phyloP scores from a whole-genome alignment of 2,113 vertebrate genomes.

The Xyrauchen texanus region DNA sequence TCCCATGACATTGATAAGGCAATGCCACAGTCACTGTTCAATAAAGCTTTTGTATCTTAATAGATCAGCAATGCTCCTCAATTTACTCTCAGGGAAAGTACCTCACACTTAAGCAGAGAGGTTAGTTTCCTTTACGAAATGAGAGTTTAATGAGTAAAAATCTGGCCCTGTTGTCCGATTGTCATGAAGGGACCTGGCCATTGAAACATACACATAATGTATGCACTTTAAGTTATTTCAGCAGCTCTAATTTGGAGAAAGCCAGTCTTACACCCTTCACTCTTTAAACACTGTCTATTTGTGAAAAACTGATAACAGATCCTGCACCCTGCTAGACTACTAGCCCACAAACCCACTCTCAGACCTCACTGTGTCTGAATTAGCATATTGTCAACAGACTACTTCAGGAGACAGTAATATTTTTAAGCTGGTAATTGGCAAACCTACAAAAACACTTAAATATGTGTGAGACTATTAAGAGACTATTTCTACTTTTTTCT shows the following conservation, averaged over 20 bases:
- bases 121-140: conserved; percentile 4
- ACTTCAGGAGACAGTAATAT: conserved; percentile 13
- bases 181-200: too few species aligned
- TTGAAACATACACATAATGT: too few species aligned
- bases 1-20: conserved; percentile 50
- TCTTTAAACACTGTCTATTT: neutral
- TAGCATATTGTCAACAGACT: conserved; percentile 26
- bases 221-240: too few species aligned
- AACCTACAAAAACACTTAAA: conserved; percentile 24
- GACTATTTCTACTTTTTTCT: neutral
- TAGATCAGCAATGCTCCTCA: conserved; percentile 35
- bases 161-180: too few species aligned
- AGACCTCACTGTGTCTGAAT: conserved; percentile 27
- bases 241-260: neutral
- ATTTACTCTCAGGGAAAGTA: conserved; percentile 51
- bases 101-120: conserved; percentile 36
- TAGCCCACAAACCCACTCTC: neutral
- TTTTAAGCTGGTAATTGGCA: conserved; percentile 34
- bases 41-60: conserved; percentile 52
- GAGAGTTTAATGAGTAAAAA: too few species aligned
- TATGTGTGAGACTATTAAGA: neutral
- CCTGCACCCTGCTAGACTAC: neutral
- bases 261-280: neutral
- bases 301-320: conserved; percentile 42
- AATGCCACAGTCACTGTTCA: conserved; percentile 34